Conservation (phyloP, 2,888 invertebrate species). For the Zeuzera pyrina region DNA sequence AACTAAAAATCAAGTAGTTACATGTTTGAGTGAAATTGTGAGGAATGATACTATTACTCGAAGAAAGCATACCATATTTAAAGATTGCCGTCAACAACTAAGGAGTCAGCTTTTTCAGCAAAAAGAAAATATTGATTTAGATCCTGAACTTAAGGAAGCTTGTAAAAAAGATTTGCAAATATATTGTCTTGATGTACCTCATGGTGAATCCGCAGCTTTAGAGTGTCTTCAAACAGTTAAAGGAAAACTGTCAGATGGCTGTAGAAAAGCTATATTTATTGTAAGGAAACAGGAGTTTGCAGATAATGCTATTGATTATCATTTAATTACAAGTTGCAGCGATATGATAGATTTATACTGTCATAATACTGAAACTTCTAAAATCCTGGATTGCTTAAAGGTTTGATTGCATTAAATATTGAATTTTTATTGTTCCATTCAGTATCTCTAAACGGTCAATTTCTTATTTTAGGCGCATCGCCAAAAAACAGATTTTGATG, state of each 20-base stretch:
- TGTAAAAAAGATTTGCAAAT: conserved; percentile 85
- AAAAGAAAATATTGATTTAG: conserved; percentile 89
- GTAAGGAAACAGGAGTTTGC: conserved; percentile 88
- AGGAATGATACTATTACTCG: conserved; percentile 89
- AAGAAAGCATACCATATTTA: conserved; percentile 84
- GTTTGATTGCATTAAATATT: conserved; percentile 34
- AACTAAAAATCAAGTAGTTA: conserved; percentile 84
- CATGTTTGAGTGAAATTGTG: conserved; percentile 91
- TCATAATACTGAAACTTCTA: conserved; percentile 77
- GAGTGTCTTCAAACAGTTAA: conserved; percentile 84
- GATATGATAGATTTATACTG: conserved; percentile 91
- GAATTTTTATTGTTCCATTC: not conserved
- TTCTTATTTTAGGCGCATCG: conserved; percentile 74
- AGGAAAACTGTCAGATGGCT: conserved; percentile 76
- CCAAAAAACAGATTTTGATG: conserved; percentile 84
- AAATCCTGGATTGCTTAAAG: conserved; percentile 85
- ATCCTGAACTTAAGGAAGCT: conserved; percentile 86
- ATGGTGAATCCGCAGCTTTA: conserved; percentile 81
- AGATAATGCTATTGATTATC: conserved; percentile 91
- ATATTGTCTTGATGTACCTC: conserved; percentile 78
- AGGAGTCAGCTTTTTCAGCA: conserved; percentile 93
- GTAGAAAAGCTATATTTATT: conserved; percentile 87
- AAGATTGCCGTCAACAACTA: conserved; percentile 92
- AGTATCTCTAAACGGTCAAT: not conserved
- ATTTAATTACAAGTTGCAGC: conserved; percentile 86